Base-by-base conservation (phyloP, 2,888 invertebrate genomes). In the Erynnis tages region DNA sequence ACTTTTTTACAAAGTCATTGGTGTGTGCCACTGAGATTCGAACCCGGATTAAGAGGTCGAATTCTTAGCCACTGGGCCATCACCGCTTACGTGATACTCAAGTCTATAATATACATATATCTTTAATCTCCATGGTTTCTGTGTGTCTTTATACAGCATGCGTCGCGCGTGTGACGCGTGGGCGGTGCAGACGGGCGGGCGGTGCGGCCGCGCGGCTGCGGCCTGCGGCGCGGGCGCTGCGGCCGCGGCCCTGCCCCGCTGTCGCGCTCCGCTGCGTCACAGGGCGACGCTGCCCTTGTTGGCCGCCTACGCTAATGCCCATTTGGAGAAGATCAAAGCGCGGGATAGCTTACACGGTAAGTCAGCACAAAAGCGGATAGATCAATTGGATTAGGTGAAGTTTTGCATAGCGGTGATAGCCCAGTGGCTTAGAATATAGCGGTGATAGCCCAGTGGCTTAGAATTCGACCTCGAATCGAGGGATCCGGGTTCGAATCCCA, bases 291-390 rank as follows among this genome's bases (percentile, higher is more conserved):
- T 82, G 62, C 83, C 82, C 13, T 65, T 75, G 49, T 64, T 83
- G 1, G 82, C 81, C 0, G 76, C 69, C 0, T 76, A 79, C 65
- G 71, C 74, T 0, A 59, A 43, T 21, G 82, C 81, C 1, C 82
- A 83, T 6, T 43, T 50, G 0, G 73, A 77, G 1, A 84, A 84
- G 71, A 79, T 86, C 2, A 53, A 67, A 1, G 73, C 76, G 52
- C 50, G 87, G 43, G 83, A 86, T 38, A 71, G 70, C 0, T 10
- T 83, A 54, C 85, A 86, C 35, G 85, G 87, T 86, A 1, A 63
- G 71, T n/a, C n/a, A n/a, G n/a, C n/a, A n/a, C n/a, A n/a, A n/a
- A n/a, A n/a, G n/a, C n/a, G n/a, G n/a, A n/a, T n/a, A n/a, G n/a
- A n/a, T n/a, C n/a, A n/a, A n/a, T n/a, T n/a, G n/a, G n/a, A n/a